Percentiles rank a stretch among this genome's conserved stretches.
Conservation (phyloP, 2,113 vertebrate genomes). For the Python bivittatus region DNA sequence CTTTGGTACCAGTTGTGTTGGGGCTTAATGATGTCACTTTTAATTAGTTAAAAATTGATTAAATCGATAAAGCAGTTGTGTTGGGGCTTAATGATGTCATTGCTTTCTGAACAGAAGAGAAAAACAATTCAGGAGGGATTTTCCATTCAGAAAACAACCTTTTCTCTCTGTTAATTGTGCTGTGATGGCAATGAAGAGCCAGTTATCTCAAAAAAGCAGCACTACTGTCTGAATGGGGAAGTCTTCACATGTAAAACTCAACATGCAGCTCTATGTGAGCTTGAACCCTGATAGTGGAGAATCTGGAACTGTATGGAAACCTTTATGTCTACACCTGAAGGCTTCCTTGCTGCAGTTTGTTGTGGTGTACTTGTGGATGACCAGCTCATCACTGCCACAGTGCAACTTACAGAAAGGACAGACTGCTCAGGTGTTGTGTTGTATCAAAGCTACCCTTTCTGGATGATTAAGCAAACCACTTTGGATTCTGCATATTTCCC, state of each 20-base stretch:
- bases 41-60: too few relatives aligned
- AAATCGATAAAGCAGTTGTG: too few relatives aligned
- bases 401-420: background rate
- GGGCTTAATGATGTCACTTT: background rate
- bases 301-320: background rate
- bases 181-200: background rate
- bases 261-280: background rate
- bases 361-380: background rate
- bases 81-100: too few relatives aligned
- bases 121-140: too few relatives aligned
- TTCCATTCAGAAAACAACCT: background rate
- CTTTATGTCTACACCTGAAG: background rate
- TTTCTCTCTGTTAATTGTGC: background rate
- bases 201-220: background rate
- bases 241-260: background rate
- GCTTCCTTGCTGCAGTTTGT: background rate
- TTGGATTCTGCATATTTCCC: background rate
- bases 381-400: background rate
- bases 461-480: background rate
- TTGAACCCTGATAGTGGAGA: background rate
- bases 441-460: background rate
- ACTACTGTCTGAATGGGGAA: background rate
- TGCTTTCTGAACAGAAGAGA: too few relatives aligned
- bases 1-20: background rate
- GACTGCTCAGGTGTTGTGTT: background rate